phyloP scores from a whole-genome alignment of 2,797 vertebrate genomes.

The Balearica regulorum region DNA sequence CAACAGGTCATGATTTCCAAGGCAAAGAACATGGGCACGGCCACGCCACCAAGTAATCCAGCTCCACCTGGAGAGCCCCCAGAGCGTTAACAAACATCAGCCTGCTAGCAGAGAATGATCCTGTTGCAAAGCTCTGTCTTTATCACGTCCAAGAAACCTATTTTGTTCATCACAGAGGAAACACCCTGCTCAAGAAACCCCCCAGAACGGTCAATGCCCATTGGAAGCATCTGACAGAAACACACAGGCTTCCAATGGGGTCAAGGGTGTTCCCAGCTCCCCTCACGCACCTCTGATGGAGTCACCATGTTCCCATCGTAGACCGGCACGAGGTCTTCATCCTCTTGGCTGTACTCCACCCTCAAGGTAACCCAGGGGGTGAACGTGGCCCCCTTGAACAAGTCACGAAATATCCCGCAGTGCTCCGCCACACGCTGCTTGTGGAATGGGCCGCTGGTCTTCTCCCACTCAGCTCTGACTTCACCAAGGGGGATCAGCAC shows the following conservation, averaged over 20 bases:
- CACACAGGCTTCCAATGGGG: neutral
- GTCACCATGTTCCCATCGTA: conserved; percentile 87
- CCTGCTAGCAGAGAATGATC: rapidly evolving
- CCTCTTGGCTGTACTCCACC: conserved; percentile 75
- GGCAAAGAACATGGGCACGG: neutral
- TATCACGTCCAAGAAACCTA: rapidly evolving
- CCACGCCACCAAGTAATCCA: neutral
- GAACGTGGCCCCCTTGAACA: conserved; percentile 87
- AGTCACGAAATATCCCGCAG: conserved; percentile 86
- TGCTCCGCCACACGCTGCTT: conserved; percentile 83
- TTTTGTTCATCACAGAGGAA: neutral
- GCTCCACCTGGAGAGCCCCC: neutral
- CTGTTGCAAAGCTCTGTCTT: neutral
- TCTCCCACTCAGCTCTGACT: conserved; percentile 87
- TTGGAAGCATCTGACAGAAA: neutral
- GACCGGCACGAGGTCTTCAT: conserved; percentile 73
- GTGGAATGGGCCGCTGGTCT: conserved; percentile 77
- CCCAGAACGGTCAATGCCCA: rapidly evolving
- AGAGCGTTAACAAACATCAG: neutral
- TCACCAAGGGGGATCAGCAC: conserved; percentile 80
- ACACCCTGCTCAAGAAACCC: neutral
- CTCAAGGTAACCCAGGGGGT: conserved; percentile 80
- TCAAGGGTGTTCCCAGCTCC: neutral
- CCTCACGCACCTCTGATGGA: conserved; percentile 80
- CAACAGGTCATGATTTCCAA: neutral